Base-by-base conservation (phyloP, 2,888 invertebrate genomes). In the Ptychoptera albimana region DNA sequence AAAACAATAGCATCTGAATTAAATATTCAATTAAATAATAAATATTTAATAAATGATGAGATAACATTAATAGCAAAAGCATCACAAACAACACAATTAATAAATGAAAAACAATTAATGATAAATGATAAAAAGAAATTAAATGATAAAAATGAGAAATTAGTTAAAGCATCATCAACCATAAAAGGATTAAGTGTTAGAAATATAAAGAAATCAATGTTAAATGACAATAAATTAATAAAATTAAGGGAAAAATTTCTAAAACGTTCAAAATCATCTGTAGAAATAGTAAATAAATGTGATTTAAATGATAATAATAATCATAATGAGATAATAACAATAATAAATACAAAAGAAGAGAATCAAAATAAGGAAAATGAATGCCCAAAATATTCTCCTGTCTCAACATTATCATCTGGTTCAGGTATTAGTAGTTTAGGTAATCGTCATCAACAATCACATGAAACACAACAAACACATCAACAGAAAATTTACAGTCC, bases 331-430 rank as follows among this genome's bases (percentile, higher is more conserved):
- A 57, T n/a, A 61, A 60, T 10, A 54, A 54, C 35, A 52, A 16
- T 32, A 32, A 15, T 12, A 14, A 8, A 23, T 29, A 45, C 46
- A 9, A 50, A 50, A 40, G 74, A 78, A 54, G 69, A 68, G 42
- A 73, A 70, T 51, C 74, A 74, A 55, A 79, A 81, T 56, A 80
- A 79, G 54, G 80, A 80, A 58, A 81, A 82, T 57, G 75, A 79
- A 53, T 74, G 72, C 55, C 78, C 79, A 0, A 45, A 45, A 44
- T 23, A 39, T 45, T 34, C 36, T 42, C 35, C 6, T 44, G 15
- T 42, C 45, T 23, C 45, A 42, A 42, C 37, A 42, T 29, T 44
- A 14, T 44, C 47, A 31, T 45, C 45, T 32, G 32, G 11, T 32
- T 9, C 9, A 32, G 32, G 32, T 32, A n/a, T 11, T 32, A 32